Conservation (phyloP, 1,140 invertebrate species). For the Drosophila sucinea region DNA sequence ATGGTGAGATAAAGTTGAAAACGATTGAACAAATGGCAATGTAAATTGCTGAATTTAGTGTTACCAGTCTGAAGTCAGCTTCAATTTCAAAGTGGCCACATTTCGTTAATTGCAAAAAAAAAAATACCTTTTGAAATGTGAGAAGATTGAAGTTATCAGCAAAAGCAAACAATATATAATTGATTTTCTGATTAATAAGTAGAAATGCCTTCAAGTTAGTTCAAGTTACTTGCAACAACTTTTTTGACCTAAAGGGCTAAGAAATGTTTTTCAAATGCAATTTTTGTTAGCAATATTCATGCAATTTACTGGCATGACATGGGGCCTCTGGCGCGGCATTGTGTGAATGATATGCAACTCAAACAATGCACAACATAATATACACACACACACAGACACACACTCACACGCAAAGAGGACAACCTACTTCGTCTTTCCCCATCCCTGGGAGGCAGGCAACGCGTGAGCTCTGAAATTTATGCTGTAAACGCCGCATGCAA, state of each 20-base stretch:
- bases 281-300: constrained; percentile 42
- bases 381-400: neutral
- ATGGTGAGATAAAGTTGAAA: too few relatives aligned
- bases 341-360: constrained; percentile 56
- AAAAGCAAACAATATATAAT: too few relatives aligned
- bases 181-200: too few relatives aligned
- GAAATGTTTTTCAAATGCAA: neutral
- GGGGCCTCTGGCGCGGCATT: constrained; percentile 26
- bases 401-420: neutral
- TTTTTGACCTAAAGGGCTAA: neutral
- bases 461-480: constrained; percentile 64
- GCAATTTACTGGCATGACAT: constrained; percentile 56
- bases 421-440: neutral
- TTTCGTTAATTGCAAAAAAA: neutral
- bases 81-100: neutral
- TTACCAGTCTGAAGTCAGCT: too few relatives aligned
- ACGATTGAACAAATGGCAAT: too few relatives aligned
- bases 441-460: neutral
- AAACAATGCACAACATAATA: constrained; percentile 39
- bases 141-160: too few relatives aligned
- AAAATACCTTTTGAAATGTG: too few relatives aligned
- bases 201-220: too few relatives aligned
- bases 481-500: constrained; percentile 77
- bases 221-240: neutral
- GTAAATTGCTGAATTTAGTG: too few relatives aligned